These are phyloP conservation scores for Drosophila ezoana DNA, from an alignment of 2,888 invertebrate genomes.

Conservation along the genomic window DNA sequence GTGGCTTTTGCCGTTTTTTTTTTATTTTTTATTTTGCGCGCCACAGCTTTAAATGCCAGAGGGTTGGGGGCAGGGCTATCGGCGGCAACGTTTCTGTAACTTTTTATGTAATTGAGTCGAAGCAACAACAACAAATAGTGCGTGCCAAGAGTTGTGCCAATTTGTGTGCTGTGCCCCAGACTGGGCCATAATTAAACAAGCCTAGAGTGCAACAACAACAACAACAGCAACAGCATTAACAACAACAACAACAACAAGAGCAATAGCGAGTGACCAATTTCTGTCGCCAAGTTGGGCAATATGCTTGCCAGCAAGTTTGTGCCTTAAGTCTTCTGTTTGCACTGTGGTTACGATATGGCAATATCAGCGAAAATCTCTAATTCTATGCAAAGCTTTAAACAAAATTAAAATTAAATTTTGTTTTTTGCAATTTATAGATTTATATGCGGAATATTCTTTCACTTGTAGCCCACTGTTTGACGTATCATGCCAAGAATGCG, in stretches of 20 bases:
- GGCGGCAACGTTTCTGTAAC: conserved; percentile 27
- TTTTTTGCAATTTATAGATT: no score
- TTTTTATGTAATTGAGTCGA: conserved; percentile 45
- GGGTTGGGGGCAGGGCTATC: conserved; percentile 35
- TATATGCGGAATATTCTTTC: no score
- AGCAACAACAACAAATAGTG: conserved; percentile 43
- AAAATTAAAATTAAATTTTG: not conserved
- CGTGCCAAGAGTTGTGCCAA: conserved; percentile 52
- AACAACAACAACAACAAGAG: not conserved
- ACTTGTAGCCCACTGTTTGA: conserved; percentile 7
- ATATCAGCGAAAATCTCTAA: not conserved
- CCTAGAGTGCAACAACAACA: conserved; percentile 33
- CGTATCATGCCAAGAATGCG: conserved; percentile 23
- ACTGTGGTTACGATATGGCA: conserved; percentile 17
- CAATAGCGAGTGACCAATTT: conserved; percentile 29
- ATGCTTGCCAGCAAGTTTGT: conserved; percentile 58
- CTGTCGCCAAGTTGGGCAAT: conserved; percentile 48
- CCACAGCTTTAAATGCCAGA: conserved; percentile 26
- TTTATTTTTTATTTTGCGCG: conserved; percentile 2
- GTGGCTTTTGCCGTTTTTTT: not conserved
- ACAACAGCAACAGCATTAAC: conserved; percentile 12
- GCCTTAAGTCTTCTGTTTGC: conserved; percentile 68
- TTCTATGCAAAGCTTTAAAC: not conserved
- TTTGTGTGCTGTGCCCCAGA: conserved; percentile 34
- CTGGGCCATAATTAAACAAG: conserved; percentile 65